phyloP scores from a whole-genome alignment of 2,113 vertebrate species.

The Menidia beryllina region DNA sequence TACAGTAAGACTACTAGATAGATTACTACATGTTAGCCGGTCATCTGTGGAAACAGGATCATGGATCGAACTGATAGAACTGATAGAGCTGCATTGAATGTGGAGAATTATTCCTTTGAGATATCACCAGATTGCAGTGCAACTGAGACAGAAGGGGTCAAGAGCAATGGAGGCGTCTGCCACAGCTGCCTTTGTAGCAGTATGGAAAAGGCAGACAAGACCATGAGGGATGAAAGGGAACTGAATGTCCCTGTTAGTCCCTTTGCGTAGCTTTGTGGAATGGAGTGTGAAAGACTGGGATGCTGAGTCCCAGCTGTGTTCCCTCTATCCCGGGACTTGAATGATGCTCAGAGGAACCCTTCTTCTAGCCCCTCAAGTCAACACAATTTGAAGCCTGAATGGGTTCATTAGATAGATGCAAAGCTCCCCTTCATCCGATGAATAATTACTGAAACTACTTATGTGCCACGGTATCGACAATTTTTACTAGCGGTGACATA shows the following conservation, averaged over 20 bases:
- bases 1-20: not conserved
- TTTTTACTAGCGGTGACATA: slow-evolving; percentile 40
- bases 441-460: slow-evolving; percentile 65
- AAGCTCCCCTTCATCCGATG: slow-evolving; percentile 60
- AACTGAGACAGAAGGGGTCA: slow-evolving; percentile 37
- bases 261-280: slow-evolving; percentile 70
- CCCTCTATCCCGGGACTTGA: slow-evolving; percentile 62
- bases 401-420: slow-evolving; percentile 51
- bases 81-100: slow-evolving; percentile 23
- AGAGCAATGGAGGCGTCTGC: slow-evolving; percentile 53
- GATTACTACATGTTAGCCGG: not conserved
- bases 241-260: slow-evolving; percentile 63
- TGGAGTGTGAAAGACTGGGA: slow-evolving; percentile 68
- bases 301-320: slow-evolving; percentile 76
- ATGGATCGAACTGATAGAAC: slow-evolving; percentile 29
- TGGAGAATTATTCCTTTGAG: slow-evolving; percentile 37
- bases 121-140: slow-evolving; percentile 12
- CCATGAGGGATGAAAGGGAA: slow-evolving; percentile 49
- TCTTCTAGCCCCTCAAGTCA: slow-evolving; percentile 42
- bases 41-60: slow-evolving; percentile 18
- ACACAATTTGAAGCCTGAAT: slow-evolving; percentile 45
- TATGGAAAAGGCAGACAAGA: slow-evolving; percentile 29
- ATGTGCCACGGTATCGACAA: slow-evolving; percentile 33
- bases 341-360: slow-evolving; percentile 60
- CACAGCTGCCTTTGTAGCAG: slow-evolving; percentile 57